Evolutionary conservation across 2,888 invertebrate species (phyloP), one percentile per base, ranked within the genome.

Genomic region (Amphipoea oculea): DNA sequence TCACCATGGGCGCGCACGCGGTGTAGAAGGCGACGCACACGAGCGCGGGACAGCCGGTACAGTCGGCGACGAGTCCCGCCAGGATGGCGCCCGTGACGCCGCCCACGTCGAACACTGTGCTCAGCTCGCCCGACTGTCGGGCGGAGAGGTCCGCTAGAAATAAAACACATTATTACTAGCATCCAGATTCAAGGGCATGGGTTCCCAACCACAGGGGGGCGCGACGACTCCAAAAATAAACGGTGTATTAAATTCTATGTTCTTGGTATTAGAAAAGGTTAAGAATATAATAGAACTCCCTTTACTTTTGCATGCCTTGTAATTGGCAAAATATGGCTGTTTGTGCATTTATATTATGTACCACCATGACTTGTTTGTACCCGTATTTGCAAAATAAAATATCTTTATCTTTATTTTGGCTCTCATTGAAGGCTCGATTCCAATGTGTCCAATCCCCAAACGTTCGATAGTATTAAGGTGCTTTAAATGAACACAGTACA

Each of bases 1-100:
- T 95, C 95, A 99, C 99, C 97, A 98, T 97, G 40, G 99, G 99
- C 73, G 98, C 98, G 40, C 99, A 98, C 3, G 98, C 91, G 23
- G 98, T 92, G 78, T 99, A 97, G 98, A 99, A 99, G 0, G 97
- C 97, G 20, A 98, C 97, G 93, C 99, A 99, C 0, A 99, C 99
- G n/a, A 98, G 96, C 0, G 99, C 99, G 83, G 99, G 98, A 97
- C 98, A 98, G 57, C 98, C 98, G 42, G 97, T 98, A 88, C 97
- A 97, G 96, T 99, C 99, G 4, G 99, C 98, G 23, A 99, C 94
- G 66, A 98, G 96, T 0, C 99, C 99, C 2, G 99, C 99, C 62
- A 98, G 95, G 75, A 99, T 98, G 36, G 99, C 99, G 69, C 99
- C 99, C 76, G 97, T 93, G 84, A 99, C 99, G 2, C 99, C 99